These are phyloP conservation scores for Callinectes sapidus DNA, from an alignment of 2,888 invertebrate genomes.

Conservation along the genomic window DNA sequence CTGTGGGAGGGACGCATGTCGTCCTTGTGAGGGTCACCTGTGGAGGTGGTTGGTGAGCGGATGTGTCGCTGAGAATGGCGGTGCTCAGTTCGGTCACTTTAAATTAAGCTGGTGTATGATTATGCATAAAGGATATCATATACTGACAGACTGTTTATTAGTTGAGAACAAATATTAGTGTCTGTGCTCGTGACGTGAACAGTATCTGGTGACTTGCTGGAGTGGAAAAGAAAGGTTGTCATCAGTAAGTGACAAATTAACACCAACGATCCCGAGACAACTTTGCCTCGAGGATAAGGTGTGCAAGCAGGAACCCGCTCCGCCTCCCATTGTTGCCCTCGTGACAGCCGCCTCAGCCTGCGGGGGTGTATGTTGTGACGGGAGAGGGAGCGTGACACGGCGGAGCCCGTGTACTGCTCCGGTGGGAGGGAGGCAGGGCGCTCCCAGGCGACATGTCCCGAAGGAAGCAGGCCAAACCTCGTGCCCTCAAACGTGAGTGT, in stretches of 20 bases:
- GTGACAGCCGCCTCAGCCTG: not conserved
- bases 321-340: not conserved
- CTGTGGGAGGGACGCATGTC: not conserved
- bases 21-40: conserved; percentile 22
- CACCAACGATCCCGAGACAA: not conserved
- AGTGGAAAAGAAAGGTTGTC: not conserved
- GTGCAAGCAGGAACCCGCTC: not conserved
- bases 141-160: not conserved
- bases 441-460: conserved; percentile 50
- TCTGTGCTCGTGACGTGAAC: conserved; percentile 21
- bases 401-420: not conserved
- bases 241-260: not conserved
- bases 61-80: conserved; percentile 33
- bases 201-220: not conserved
- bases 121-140: conserved; percentile 11
- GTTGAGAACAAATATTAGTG: conserved; percentile 5
- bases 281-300: not conserved
- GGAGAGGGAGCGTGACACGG: not conserved
- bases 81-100: not conserved
- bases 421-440: conserved; percentile 5
- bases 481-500: conserved; percentile 60
- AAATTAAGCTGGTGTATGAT: not conserved
- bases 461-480: conserved; percentile 63
- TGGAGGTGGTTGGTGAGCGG: conserved; percentile 31
- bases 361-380: conserved; percentile 27